phyloP scores from a whole-genome alignment of 2,888 invertebrate species.

The Papilio gigon region DNA sequence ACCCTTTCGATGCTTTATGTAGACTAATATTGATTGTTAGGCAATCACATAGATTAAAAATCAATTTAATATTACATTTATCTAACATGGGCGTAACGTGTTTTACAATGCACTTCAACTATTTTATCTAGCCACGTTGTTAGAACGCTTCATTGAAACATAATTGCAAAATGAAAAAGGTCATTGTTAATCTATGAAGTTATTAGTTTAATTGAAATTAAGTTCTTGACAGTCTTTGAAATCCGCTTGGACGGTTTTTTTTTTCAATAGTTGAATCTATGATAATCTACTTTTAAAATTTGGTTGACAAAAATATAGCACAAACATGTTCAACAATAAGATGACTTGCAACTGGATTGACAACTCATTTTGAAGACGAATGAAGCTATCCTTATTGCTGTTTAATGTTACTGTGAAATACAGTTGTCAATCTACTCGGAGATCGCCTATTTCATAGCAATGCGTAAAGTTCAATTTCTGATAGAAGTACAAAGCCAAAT shows the following conservation, averaged over 20 bases:
- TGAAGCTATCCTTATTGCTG: background rate
- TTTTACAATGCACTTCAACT: conserved; percentile 22
- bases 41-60: conserved; percentile 34
- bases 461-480: too few relatives aligned
- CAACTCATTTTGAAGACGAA: background rate
- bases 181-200: background rate
- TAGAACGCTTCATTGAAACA: background rate
- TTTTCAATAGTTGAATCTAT: background rate
- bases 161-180: background rate
- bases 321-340: background rate
- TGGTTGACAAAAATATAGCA: background rate
- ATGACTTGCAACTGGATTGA: background rate
- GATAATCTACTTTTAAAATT: background rate
- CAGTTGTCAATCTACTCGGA: background rate
- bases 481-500: too few relatives aligned
- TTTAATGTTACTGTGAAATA: background rate
- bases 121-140: background rate
- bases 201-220: background rate
- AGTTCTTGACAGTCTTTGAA: background rate
- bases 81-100: conserved; percentile 14
- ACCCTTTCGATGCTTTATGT: conserved; percentile 10
- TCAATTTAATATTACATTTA: conserved; percentile 37
- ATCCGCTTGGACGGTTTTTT: too few relatives aligned
- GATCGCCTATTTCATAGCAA: too few relatives aligned
- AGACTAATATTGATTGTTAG: conserved; percentile 6